phyloP scores from a whole-genome alignment of 1,140 invertebrate species.

The Drosophila eugracilis region DNA sequence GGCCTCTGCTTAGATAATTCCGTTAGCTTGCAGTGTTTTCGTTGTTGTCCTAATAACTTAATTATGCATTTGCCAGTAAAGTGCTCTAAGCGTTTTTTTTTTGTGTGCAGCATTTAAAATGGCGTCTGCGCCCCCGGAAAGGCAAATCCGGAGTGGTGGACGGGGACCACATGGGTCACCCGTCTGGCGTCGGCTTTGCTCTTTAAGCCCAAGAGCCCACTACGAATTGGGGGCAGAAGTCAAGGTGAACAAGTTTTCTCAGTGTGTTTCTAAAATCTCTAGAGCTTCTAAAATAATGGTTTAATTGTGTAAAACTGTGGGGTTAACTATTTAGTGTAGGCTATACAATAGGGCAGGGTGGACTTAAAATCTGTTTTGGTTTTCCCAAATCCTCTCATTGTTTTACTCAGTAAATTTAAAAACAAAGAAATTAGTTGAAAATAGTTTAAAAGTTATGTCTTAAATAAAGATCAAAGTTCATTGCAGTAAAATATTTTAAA shows the following conservation, averaged over 20 bases:
- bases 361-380: background rate
- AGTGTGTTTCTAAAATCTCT: conserved; percentile 6
- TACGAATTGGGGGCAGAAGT: conserved; percentile 16
- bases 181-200: conserved; percentile 33
- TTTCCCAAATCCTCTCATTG: too few species aligned
- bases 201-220: conserved; percentile 48
- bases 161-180: background rate
- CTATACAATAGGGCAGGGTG: background rate
- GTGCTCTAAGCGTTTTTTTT: conserved; percentile 62
- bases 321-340: background rate
- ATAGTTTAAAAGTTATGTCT: background rate
- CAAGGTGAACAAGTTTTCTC: conserved; percentile 18
- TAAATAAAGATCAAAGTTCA: background rate
- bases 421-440: background rate
- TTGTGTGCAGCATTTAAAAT: conserved; percentile 55
- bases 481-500: background rate
- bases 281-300: conserved; percentile 22
- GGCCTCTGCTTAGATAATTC: conserved; percentile 66
- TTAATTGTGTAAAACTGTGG: conserved; percentile 20
- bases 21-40: conserved; percentile 64
- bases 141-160: background rate
- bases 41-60: conserved; percentile 71
- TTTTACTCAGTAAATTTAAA: too few species aligned
- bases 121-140: conserved; percentile 50
- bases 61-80: conserved; percentile 73